Evolutionary conservation across 2,113 vertebrate genomes (phyloP).

Genomic region (Melanerpes aurifrons): DNA sequence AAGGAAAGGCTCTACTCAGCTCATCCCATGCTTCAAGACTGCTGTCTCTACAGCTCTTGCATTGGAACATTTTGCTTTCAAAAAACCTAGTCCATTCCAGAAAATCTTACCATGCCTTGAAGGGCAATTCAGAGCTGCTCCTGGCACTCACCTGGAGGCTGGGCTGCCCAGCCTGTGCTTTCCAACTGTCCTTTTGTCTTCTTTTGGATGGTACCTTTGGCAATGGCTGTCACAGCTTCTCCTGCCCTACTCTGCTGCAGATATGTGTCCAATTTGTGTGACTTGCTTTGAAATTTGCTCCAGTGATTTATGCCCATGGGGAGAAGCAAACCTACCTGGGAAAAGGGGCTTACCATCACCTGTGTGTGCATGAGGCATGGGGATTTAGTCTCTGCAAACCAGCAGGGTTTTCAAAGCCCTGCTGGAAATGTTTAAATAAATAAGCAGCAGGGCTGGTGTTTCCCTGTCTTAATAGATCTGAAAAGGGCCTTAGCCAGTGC

Average conservation of each 20-base stretch:
- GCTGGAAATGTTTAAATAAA: not conserved
- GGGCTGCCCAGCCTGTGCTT: not conserved
- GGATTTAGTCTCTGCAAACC: rapidly evolving
- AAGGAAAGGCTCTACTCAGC: not conserved
- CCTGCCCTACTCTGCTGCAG: not conserved
- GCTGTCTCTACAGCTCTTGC: not conserved
- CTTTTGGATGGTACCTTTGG: not conserved
- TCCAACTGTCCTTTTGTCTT: not conserved
- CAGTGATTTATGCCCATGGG: rapidly evolving
- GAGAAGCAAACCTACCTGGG: not conserved
- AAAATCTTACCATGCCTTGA: not conserved
- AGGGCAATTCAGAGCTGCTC: not conserved
- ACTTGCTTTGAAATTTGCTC: not conserved
- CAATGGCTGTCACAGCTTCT: not conserved
- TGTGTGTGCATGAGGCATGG: rapidly evolving
- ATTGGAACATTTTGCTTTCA: not conserved
- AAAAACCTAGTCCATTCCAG: not conserved
- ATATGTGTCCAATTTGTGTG: not conserved
- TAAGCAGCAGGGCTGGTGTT: rapidly evolving
- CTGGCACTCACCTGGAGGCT: not conserved
- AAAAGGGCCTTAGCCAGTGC: not conserved
- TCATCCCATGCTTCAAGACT: not conserved
- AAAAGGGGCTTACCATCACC: rapidly evolving
- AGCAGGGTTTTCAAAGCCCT: not conserved
- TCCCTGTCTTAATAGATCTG: not conserved